phyloP scores from a whole-genome alignment of 2,113 vertebrate genomes.

The Nyctibius bracteatus region DNA sequence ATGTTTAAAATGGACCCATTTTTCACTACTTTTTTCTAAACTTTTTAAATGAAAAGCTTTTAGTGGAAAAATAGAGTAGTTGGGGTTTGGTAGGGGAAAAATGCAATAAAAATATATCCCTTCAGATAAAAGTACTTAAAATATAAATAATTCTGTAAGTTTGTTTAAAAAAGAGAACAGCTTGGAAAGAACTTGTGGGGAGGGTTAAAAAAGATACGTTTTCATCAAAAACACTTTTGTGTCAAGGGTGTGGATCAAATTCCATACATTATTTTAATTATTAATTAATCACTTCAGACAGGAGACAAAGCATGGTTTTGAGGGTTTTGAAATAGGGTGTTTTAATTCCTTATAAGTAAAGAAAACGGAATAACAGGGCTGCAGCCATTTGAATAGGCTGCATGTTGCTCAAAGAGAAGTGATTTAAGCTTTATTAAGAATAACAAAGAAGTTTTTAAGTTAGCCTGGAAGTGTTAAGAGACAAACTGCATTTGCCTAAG shows the following conservation, averaged over 20 bases:
- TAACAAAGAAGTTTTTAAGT: neutral
- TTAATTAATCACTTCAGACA: neutral
- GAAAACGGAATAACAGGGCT: neutral
- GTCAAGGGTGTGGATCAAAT: neutral
- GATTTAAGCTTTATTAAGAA: slow-evolving; percentile 4
- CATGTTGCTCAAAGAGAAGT: neutral
- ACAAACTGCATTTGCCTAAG: neutral
- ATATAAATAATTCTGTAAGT: neutral
- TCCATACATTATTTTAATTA: neutral
- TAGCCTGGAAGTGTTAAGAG: neutral
- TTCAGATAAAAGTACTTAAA: neutral
- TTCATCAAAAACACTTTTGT: neutral
- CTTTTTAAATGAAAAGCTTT: neutral
- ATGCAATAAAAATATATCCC: neutral
- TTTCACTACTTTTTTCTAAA: neutral
- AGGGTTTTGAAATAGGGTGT: neutral
- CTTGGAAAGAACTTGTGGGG: neutral
- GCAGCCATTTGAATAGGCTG: neutral
- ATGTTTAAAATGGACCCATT: neutral
- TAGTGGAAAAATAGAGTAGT: neutral
- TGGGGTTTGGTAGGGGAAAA: neutral
- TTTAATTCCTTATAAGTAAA: neutral
- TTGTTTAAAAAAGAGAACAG: neutral
- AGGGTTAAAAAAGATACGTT: neutral
- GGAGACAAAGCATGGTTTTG: neutral